Conservation (phyloP, 2,888 invertebrate species). For the Oasisia sp. region DNA sequence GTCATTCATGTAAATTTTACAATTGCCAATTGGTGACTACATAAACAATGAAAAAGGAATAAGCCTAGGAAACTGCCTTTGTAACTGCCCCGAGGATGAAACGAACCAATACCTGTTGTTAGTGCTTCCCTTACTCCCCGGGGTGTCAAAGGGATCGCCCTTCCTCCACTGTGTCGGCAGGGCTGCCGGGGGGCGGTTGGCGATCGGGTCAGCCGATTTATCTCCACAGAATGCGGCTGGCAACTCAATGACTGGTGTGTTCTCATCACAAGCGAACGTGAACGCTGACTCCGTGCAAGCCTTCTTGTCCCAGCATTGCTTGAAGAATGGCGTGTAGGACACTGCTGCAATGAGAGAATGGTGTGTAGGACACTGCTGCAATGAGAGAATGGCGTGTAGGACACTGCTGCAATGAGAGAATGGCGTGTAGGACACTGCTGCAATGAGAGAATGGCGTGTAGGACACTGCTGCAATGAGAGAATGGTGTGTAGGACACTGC, state of each 20-base stretch:
- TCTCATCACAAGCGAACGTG: slow-evolving; percentile 46
- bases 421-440: too few species aligned
- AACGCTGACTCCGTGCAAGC: slow-evolving; percentile 86
- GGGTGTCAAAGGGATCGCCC: slow-evolving; percentile 27
- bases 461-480: too few species aligned
- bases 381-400: too few species aligned
- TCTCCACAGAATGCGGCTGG: not conserved
- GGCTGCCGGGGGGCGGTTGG: slow-evolving; percentile 54
- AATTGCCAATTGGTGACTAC: not conserved
- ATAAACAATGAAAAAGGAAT: not conserved
- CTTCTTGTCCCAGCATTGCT: slow-evolving; percentile 95
- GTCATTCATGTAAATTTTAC: not conserved
- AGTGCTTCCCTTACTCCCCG: slow-evolving; percentile 18
- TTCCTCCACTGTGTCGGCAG: slow-evolving; percentile 48
- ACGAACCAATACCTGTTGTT: slow-evolving; percentile 30
- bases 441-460: too few species aligned
- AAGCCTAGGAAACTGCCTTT: not conserved
- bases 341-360: slow-evolving; percentile 74
- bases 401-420: too few species aligned
- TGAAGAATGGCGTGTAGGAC: slow-evolving; percentile 94
- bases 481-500: too few species aligned
- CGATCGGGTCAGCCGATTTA: not conserved
- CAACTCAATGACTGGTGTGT: slow-evolving; percentile 39
- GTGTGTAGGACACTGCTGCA: too few species aligned
- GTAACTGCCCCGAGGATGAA: not conserved